Conservation (phyloP, 1,140 invertebrate species). For the Drosophila hydei region DNA sequence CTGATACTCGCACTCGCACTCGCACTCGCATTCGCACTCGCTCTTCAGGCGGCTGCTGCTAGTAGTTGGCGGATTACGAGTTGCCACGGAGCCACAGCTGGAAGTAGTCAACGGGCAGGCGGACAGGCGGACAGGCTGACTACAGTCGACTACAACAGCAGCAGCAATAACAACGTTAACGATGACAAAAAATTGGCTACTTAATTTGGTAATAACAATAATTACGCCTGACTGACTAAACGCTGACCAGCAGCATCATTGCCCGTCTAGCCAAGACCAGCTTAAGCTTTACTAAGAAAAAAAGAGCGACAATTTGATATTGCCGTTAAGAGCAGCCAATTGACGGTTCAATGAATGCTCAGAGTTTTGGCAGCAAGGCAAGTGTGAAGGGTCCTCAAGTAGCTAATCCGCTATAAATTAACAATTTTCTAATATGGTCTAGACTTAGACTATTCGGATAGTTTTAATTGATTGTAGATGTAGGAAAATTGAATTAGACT, state of each 20-base stretch:
- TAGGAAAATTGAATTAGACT: not conserved
- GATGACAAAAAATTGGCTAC: constrained; percentile 75
- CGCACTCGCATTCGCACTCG: constrained; percentile 30
- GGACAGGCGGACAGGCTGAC: constrained; percentile 28
- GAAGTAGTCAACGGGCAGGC: constrained; percentile 1
- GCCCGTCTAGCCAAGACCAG: constrained; percentile 19
- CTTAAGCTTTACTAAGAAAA: not conserved
- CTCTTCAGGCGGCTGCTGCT: constrained; percentile 25
- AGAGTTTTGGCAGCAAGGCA: constrained; percentile 20
- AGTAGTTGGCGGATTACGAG: constrained; percentile 69
- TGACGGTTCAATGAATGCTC: constrained; percentile 59
- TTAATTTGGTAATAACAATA: constrained; percentile 83
- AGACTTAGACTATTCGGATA: not conserved
- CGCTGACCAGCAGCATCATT: constrained; percentile 64
- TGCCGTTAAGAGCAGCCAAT: constrained; percentile 51
- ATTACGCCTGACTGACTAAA: constrained; percentile 80
- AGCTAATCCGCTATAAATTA: constrained; percentile 9
- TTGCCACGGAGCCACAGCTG: constrained; percentile 10
- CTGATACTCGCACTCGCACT: constrained; percentile 47
- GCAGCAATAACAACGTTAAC: not conserved
- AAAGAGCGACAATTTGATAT: constrained; percentile 56
- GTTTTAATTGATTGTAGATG: constrained; percentile 4
- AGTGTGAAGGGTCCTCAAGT: constrained; percentile 2
- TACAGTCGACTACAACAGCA: constrained; percentile 34
- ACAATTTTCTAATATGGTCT: constrained; percentile 23